These are phyloP conservation scores for Pocota personata DNA, from an alignment of 2,888 invertebrate species.

Conservation along the genomic window DNA sequence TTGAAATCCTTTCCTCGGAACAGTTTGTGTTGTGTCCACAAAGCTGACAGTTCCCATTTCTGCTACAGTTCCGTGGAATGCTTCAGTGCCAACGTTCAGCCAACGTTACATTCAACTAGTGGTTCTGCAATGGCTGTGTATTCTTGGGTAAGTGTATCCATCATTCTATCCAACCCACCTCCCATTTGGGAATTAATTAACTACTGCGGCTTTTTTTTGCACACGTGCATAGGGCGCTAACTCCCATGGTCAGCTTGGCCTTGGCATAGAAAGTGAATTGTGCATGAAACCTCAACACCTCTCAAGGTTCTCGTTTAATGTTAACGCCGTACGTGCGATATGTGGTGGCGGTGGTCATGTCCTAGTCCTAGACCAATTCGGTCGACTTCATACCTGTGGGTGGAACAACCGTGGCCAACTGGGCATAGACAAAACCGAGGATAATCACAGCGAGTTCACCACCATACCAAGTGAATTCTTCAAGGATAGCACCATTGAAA, in stretches of 20 bases:
- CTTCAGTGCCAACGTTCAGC: neutral
- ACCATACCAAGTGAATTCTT: constrained; percentile 84
- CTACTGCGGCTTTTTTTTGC: constrained; percentile 19
- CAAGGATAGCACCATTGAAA: constrained; percentile 86
- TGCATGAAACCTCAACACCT: constrained; percentile 84
- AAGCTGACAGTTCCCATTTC: constrained; percentile 54
- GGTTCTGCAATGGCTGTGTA: constrained; percentile 79
- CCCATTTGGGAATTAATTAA: constrained; percentile 67
- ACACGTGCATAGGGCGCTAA: constrained; percentile 88
- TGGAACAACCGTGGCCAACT: constrained; percentile 91
- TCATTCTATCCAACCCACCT: constrained; percentile 1
- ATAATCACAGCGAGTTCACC: constrained; percentile 80
- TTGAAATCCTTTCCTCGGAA: constrained; percentile 28
- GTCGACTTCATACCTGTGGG: constrained; percentile 90
- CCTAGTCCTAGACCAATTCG: constrained; percentile 86
- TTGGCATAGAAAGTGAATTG: constrained; percentile 87
- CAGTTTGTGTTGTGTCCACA: constrained; percentile 66
- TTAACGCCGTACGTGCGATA: constrained; percentile 85
- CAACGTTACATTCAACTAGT: constrained; percentile 45
- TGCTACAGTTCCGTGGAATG: constrained; percentile 11
- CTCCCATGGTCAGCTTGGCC: constrained; percentile 91
- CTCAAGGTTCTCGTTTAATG: constrained; percentile 78
- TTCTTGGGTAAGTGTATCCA: constrained; percentile 82
- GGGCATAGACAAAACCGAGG: constrained; percentile 82
- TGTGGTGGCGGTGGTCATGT: constrained; percentile 92